A percentile compares a stretch with the other conserved stretches of the same genome.
phyloP scores from a whole-genome alignment of 2,797 vertebrate species.

The Melanotaenia nigrans region DNA sequence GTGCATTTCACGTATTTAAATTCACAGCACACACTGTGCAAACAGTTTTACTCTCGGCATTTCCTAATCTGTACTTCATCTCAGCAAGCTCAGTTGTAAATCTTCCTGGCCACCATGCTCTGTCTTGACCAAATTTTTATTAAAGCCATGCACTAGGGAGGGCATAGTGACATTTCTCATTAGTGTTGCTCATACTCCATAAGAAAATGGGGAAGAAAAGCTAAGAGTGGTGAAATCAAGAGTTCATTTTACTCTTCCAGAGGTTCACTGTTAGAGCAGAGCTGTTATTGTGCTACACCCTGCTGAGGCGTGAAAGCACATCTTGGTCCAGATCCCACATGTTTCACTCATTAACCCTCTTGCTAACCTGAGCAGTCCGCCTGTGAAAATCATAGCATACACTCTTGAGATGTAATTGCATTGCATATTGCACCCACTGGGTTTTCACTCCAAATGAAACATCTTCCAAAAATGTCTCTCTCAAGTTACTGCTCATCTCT shows the following conservation, averaged over 20 bases:
- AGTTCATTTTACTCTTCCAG: conserved; percentile 42
- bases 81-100: conserved; percentile 43
- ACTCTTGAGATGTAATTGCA: conserved; percentile 22
- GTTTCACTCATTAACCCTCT: conserved; percentile 56
- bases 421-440: conserved; percentile 18
- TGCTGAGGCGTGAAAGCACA: conserved; percentile 55
- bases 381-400: conserved; percentile 18
- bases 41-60: conserved; percentile 20
- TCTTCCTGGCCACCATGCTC: conserved; percentile 38
- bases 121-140: conserved; percentile 53
- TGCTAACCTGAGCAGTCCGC: conserved; percentile 26
- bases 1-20: conserved; percentile 7
- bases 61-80: conserved; percentile 16
- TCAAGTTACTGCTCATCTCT: conserved; percentile 32
- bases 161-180: conserved; percentile 49
- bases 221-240: conserved; percentile 41
- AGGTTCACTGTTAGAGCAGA: conserved; percentile 42
- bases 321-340: conserved; percentile 44
- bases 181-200: conserved; percentile 11
- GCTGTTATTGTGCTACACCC: conserved; percentile 57
- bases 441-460: conserved; percentile 53
- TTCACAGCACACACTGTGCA: conserved; percentile 19
- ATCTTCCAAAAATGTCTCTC: conserved; percentile 33
- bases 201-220: conserved; percentile 33
- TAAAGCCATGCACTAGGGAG: conserved; percentile 44